Evolutionary conservation across 1,140 invertebrate genomes (phyloP), one percentile per base, ranked within the genome.

Genomic region (Aleiodes sp.): DNA sequence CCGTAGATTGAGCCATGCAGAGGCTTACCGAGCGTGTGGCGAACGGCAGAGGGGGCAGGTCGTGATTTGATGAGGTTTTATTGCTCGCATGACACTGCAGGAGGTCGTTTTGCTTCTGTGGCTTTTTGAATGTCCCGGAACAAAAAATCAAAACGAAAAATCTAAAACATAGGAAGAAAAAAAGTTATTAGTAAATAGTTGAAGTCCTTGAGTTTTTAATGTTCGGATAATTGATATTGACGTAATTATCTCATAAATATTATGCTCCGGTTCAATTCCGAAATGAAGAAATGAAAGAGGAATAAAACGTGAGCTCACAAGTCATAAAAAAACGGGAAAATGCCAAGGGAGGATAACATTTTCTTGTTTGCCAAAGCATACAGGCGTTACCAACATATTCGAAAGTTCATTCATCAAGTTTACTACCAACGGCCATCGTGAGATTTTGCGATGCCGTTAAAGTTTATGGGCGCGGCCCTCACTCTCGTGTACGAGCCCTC

Each of bases 21-120:
- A 82, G 78, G 83, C 83, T 86, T 84, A 85, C 78, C 73, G 76
- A 26, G 46, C 46, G 46, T 56, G 46, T 56, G 46, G 79, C 76
- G 74, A 74, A 78, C 76, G 75, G 46, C 46, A 9, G 46, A 29
- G 57, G 4, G 57, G 60, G 77, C 77, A 82, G 77, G 82, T 82
- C 78, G 80, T 84, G 84, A 86, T 86, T 86, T 84, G 82, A 86
- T 84, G 84, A 86, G 83, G 80, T 84, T 85, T 85, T 85, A 85
- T 85, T 85, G 83, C 79, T 75, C 71, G 78, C 73, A 76, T 79
- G 82, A 83, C 79, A 77, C 80, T 76, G 74, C 74, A 79, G 71
- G 65, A 68, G 28, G 64, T 71, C 75, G 77, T 82, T 43, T 6
- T 79, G 76, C 78, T 76, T 70, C 43, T 62, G 63, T 52, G 63